phyloP scores from a whole-genome alignment of 2,888 invertebrate genomes.

The Taphrorychus bicolor region DNA sequence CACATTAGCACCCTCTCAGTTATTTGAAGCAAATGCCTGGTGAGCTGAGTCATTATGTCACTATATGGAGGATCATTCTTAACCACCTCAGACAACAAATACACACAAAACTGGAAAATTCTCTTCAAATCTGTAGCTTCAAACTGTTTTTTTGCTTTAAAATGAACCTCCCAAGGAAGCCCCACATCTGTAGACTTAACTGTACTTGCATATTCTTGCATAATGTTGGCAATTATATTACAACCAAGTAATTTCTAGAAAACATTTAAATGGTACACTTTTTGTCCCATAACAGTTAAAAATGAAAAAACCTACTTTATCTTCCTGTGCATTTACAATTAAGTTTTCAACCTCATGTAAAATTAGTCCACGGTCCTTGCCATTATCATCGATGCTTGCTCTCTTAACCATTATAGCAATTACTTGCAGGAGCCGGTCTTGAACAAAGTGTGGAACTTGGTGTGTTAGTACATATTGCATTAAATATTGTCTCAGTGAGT shows the following conservation, averaged over 20 bases:
- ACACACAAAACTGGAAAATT: constrained; percentile 77
- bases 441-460: constrained; percentile 75
- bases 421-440: constrained; percentile 76
- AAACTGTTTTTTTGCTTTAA: constrained; percentile 83
- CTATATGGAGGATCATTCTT: constrained; percentile 61
- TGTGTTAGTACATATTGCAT: constrained; percentile 77
- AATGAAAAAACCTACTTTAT: too few relatives aligned
- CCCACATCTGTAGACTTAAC: constrained; percentile 87
- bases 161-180: constrained; percentile 87
- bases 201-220: constrained; percentile 89
- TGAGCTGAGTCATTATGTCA: constrained; percentile 64
- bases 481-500: constrained; percentile 73
- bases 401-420: constrained; percentile 90
- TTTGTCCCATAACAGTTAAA: too few relatives aligned
- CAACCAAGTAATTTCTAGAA: constrained; percentile 83
- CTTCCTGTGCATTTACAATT: constrained; percentile 71
- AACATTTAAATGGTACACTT: too few relatives aligned
- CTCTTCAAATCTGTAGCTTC: constrained; percentile 80
- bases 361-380: constrained; percentile 71
- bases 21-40: constrained; percentile 76
- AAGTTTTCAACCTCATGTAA: constrained; percentile 79
- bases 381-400: constrained; percentile 77
- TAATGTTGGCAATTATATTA: constrained; percentile 79
- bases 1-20: constrained; percentile 81
- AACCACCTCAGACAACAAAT: constrained; percentile 68